phyloP scores from a whole-genome alignment of 53 echinoderm and acorn worm genomes.

The Paelopatides confundens region DNA sequence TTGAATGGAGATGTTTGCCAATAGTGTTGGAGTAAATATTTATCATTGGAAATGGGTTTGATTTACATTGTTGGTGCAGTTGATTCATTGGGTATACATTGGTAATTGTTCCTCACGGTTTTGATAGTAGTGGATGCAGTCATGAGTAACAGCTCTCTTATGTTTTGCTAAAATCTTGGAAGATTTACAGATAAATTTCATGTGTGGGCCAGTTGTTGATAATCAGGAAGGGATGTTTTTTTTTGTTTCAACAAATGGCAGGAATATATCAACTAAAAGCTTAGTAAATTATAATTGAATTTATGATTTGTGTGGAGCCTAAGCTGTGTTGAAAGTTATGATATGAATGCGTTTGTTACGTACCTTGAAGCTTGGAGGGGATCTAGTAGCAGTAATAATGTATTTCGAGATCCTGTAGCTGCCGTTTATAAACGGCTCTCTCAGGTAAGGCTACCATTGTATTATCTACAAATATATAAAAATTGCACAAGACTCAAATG shows the following conservation, averaged over 20 bases:
- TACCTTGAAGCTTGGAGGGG: conserved; percentile 27
- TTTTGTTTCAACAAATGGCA: too few species aligned
- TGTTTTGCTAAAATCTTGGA: too few species aligned
- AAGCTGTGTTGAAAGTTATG: neutral
- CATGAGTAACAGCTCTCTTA: too few species aligned
- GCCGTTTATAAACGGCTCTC: conserved; percentile 10
- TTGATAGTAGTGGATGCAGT: too few species aligned
- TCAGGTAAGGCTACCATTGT: too few species aligned
- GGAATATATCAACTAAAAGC: too few species aligned
- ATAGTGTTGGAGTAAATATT: neutral
- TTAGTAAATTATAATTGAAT: too few species aligned
- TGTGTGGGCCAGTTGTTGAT: too few species aligned
- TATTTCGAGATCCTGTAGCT: conserved; percentile 23
- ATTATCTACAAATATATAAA: too few species aligned
- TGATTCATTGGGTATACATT: neutral
- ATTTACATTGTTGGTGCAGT: neutral
- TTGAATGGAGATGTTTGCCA: neutral
- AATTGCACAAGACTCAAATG: neutral
- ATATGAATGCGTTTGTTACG: conserved; percentile 19
- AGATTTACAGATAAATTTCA: too few species aligned
- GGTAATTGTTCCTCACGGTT: too few species aligned
- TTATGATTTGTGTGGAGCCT: neutral
- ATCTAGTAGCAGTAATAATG: neutral
- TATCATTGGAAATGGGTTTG: neutral
- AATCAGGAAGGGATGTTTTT: too few species aligned